Base-by-base conservation (phyloP, 2,888 invertebrate species). In the Microctonus aethiopoides region DNA sequence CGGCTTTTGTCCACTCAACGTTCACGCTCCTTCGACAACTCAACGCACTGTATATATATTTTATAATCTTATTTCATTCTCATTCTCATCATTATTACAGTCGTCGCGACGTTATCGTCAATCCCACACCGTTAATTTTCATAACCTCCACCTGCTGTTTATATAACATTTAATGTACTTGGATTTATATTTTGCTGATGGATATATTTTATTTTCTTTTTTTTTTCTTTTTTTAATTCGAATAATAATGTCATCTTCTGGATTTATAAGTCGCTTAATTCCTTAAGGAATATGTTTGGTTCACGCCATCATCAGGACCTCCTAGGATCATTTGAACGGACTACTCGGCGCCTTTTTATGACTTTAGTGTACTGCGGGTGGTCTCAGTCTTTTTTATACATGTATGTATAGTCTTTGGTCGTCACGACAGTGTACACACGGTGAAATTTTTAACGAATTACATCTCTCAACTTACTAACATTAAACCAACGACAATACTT, bases 361-460 rank as follows among this genome's bases (percentile, higher is more conserved):
- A 76, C 74, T 70, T 72, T 71, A 70, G n/a, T n/a, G 70, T 69
- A 72, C 75, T 72, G 70, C 75, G 76, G 76, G 76, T 76, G 76
- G 76, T 76, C 70, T 41, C 61, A 51, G 56, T 32, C 51, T 52
- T 54, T 41, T 46, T 16, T 24, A 29, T 3, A 20, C 7, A 20
- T 16, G 74, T 72, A 29, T 29, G 7, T 7, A 29, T 29, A 29
- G 7, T 29, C 7, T 29, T 29, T 29, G 74, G 74, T 73, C 73
- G 75, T 76, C 76, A 75, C 76, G 76, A 74, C 57, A 60, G 52
- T 56, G 68, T n/a, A 32, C 36, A 39, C 41, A 24, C 52, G n/a
- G 13, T 34, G 32, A 34, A 13, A 57, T 57, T 32, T n/a, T 16
- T 57, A 57, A 57, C 34, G 13, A 32, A 57, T 57, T 34, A 57